Evolutionary conservation across 1,140 invertebrate genomes (phyloP), one percentile per base, ranked within the genome.

Genomic region (Brachionus rotundiformis): DNA sequence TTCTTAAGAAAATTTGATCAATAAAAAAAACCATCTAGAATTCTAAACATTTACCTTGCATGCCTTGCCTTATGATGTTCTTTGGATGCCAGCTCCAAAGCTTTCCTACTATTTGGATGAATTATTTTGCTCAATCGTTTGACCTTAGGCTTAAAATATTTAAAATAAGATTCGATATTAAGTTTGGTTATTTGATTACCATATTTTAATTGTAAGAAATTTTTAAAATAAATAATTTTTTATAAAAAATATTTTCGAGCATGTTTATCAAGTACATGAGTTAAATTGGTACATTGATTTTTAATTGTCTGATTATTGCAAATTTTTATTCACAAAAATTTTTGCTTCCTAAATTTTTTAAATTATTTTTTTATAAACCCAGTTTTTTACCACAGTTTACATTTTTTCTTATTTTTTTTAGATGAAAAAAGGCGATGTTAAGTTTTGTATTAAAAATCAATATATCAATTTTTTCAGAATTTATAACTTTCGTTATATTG

Each of bases 61-160:
- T 79, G 76, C 36, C 76, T 54, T 8, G 31, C 44, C 59, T 79
- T 79, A 41, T 63, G 76, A 31, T 79, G 76, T 44, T 79, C 76
- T 79, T 79, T 79, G 25, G 76, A 16, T 13, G 59, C 59, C 6
- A 79, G 33, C 33, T 79, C 76, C n/a, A 79, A 19, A 19, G 76
- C 76, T 31, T 79, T 79, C 23, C 76, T n/a, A 25, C 76, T 79
- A 33, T 79, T 79, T 39, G 76, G 76, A 59, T 79, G 76, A 59
- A 79, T 54, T 31, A 79, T 63, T 16, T 79, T 79, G 8, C 13
- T 41, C 16, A 79, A 27, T 3, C 76, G 76, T 33, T 79, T 79
- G 1, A 79, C 76, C 36, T 79, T 79, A 2, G 76, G 76, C 76
- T 79, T 16, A 41, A 49, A 75, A 75, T 13, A 31, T n/a, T 63